Evolutionary conservation across 2,113 vertebrate genomes (phyloP), one percentile per base, ranked within the genome.

Genomic region (Andinoacara biseriatus): DNA sequence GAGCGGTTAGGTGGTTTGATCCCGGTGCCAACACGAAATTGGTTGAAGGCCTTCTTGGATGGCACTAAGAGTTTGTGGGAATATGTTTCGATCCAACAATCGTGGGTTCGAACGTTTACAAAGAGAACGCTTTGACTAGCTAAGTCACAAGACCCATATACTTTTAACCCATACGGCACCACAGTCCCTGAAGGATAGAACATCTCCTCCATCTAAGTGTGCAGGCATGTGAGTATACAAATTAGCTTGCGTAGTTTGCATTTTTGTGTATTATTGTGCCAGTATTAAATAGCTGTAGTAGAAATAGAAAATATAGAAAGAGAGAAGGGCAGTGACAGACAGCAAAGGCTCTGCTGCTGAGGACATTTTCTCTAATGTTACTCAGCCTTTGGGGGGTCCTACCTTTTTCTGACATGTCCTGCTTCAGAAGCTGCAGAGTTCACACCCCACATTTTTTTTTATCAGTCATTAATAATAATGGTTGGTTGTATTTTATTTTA

Each of bases 1-100:
- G 57, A 74, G 93, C 77, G 84, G 92, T 91, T 90, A 87, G 83
- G 88, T 59, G 94, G 90, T 94, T 94, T 91, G 86, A 89, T 87
- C 91, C 85, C 49, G 61, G 83, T 90, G 92, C 93, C 93, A 92
- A 49, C 80, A 54, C 74, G 78, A 79, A 87, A 91, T 89, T 92
- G 91, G 87, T 89, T 85, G 75, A 86, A 92, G 89, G 88, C 87
- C 84, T 89, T 81, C 84, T 94, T 82, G 84, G 91, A 93, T 91
- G 92, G 90, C 78, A 92, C 80, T 46, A 35, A 74, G 84, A 82
- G 80, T 88, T 83, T 75, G 61, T 84, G 83, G 88, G 81, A 87
- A 88, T 87, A 81, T 80, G 78, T 84, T 94, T 87, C 86, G 74
- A 78, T 89, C 87, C 86, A 88, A 91, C 90, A 90, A 88, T 93